Conservation (phyloP, 2,797 vertebrate genomes). For the Apodemus agrarius region DNA sequence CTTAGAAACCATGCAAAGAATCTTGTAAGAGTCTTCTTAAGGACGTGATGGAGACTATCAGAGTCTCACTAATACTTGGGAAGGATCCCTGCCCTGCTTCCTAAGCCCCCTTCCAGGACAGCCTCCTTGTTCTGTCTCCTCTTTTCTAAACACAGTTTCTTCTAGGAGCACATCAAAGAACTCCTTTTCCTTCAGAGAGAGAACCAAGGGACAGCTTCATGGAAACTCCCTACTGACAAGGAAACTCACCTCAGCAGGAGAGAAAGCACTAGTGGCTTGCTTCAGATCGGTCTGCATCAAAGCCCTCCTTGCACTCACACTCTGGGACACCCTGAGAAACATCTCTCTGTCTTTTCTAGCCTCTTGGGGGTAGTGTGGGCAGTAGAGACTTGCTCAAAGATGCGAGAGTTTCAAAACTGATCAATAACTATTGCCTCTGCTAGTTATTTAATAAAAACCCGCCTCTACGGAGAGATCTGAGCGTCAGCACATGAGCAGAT, state of each 20-base stretch:
- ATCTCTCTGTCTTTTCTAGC: neutral
- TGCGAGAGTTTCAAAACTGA: neutral
- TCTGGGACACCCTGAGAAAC: neutral
- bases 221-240: too few relatives aligned
- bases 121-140: neutral
- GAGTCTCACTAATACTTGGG: neutral
- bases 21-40: neutral
- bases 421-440: neutral
- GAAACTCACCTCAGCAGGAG: neutral
- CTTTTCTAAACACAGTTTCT: neutral
- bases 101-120: too few relatives aligned
- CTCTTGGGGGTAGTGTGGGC: neutral
- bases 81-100: neutral
- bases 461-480: neutral
- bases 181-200: neutral
- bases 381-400: neutral
- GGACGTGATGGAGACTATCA: neutral
- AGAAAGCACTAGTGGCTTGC: neutral
- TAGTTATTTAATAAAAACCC: slow-evolving; percentile 28
- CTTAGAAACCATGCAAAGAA: neutral
- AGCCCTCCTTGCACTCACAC: neutral
- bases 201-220: neutral
- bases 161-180: neutral
- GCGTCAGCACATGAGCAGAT: slow-evolving; percentile 42
- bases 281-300: neutral